Conservation (phyloP, 1,140 invertebrate species). For the Cherax destructor region DNA sequence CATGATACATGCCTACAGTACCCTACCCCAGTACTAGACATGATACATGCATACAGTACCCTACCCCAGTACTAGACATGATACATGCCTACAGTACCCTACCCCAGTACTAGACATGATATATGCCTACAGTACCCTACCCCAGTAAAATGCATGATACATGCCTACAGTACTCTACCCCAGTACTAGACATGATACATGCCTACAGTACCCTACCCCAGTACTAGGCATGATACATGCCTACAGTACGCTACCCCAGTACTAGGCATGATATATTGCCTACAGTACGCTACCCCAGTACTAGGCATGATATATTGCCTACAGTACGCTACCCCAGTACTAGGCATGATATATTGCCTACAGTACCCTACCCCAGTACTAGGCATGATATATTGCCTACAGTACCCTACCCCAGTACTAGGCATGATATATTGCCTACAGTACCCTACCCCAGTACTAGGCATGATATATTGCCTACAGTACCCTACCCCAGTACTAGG, state of each 20-base stretch:
- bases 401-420: background rate
- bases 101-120: background rate
- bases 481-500: background rate
- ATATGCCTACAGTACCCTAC: background rate
- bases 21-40: background rate
- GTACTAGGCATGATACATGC: background rate
- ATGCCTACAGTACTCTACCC: background rate
- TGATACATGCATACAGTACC: background rate
- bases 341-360: background rate
- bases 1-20: background rate
- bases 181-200: background rate
- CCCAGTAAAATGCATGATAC: background rate
- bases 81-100: background rate
- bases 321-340: background rate
- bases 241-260: background rate
- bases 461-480: background rate
- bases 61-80: background rate
- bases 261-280: background rate
- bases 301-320: background rate
- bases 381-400: background rate
- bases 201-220: background rate
- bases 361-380: background rate
- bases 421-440: background rate
- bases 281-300: background rate
- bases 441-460: background rate